Percentiles rank a stretch among this genome's conserved stretches.
phyloP scores from a whole-genome alignment of 2,113 vertebrate genomes.

The Oreocharis arfaki region DNA sequence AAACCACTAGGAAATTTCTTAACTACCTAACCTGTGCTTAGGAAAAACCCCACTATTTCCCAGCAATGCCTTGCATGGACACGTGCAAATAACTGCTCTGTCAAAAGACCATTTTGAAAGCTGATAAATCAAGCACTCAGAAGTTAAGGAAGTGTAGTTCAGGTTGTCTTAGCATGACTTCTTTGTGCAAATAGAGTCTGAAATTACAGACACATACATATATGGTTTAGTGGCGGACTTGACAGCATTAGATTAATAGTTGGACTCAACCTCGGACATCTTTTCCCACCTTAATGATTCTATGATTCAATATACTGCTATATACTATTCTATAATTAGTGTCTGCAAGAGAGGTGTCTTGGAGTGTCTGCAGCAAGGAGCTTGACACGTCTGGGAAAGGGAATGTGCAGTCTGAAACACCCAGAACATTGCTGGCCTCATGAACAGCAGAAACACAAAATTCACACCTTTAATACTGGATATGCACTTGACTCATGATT shows the following conservation, averaged over 20 bases:
- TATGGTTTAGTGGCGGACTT: neutral
- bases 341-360: neutral
- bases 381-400: neutral
- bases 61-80: neutral
- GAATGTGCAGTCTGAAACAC: neutral
- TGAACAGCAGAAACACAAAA: neutral
- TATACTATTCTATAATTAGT: neutral
- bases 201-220: neutral
- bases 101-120: neutral
- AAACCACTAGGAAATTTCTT: neutral
- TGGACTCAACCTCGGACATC: neutral
- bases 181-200: neutral
- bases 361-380: neutral
- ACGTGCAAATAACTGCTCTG: neutral
- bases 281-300: neutral
- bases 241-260: neutral
- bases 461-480: neutral
- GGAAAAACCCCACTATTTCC: neutral
- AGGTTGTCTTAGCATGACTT: neutral
- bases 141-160: neutral
- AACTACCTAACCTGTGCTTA: neutral
- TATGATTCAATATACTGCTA: neutral
- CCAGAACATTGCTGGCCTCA: neutral
- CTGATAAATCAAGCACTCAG: neutral
- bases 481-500: neutral